Evolutionary conservation across 2,888 invertebrate species (phyloP), one percentile per base, ranked within the genome.

Genomic region (Tromatobia lineatoria): DNA sequence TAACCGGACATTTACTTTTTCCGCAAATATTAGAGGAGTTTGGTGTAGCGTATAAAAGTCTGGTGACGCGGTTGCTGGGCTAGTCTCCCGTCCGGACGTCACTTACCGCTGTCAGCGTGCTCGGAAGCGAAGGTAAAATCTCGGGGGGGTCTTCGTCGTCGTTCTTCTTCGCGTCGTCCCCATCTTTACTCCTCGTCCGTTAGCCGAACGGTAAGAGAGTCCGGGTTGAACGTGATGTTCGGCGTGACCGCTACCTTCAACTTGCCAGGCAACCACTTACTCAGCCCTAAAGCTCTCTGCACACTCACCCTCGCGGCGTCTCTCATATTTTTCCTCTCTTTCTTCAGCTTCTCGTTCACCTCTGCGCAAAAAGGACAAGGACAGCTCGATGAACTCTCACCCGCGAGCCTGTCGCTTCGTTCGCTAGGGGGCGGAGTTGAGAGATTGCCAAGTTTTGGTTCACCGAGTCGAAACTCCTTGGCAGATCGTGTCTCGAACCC

Each of bases 381-480:
- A 80, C 69, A 74, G 64, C 70, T 47, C 23, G 47, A 70, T 66
- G 70, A 75, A 80, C 71, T 74, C 74, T 42, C 57, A 45, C 38
- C 59, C 50, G 25, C 47, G 38, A 50, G 59, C 66, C 75, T 15
- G 54, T 76, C 67, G 15, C 71, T 76, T 23, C 45, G 42, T 64
- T 38, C 52, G 29, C n/a, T 23, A 20, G 73, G 52, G 23, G 15
- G 7, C 64, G 52, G 61, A 47, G 59, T 73, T 69, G 71, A 75
- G 82, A 86, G 84, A 88, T 88, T 88, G 85, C 82, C 88, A 88
- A 87, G 86, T 88, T 89, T 88, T 85, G 74, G 61, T 45, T 54
- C 45, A 57, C 25, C 59, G 23, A 59, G 34, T 34, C 34, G 34
- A 69, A 77, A 78, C 73, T 57, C 74, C 69, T 73, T 67, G 52